Base-by-base conservation (phyloP, 2,797 vertebrate species). In the Trachops cirrhosus region DNA sequence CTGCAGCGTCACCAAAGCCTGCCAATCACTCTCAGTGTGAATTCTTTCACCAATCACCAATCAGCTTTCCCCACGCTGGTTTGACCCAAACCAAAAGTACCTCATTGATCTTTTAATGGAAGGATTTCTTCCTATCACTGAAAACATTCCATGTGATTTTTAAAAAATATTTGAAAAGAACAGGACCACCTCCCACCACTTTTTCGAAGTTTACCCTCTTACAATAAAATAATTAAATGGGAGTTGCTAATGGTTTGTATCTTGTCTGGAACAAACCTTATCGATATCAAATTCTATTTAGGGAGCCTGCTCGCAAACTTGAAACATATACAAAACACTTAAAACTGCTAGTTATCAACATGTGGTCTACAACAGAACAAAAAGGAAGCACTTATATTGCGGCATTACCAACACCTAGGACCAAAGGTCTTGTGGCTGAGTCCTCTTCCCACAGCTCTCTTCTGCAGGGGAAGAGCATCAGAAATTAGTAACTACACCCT, bases 371-470 rank as follows among this genome's bases (percentile, higher is more conserved):
- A 97, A 95, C 73, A 96, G 90, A 97, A 97, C 8, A 93, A 96
- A 97, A 97, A 98, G 96, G 97, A 98, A 97, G 97, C 97, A 97
- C 97, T 96, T 96, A 96, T 96, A 97, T 96, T 95, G 96, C 74
- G 92, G 97, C 96, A 97, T 97, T 98, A 98, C 97, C 97, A 97
- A 97, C 97, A 97, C 97, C 96, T 95, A 98, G 96, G 97, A 98
- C 96, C 97, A 97, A 96, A 96, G 95, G 97, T 97, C 97, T 98
- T 96, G 97, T 97, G 97, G 96, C 96, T 96, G 97, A 97, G 96
- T 97, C 97, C 97, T 97, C 97, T 98, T 97, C 97, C 97, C 97
- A 97, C 97, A 96, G 97, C 94, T 96, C 97, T 97, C 94, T 89
- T 97, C 97, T 98, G 96, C 97, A 97, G 95, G 97, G 93, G 97